A percentile compares a stretch with the other conserved stretches of the same genome.
phyloP scores from a whole-genome alignment of 2,113 vertebrate genomes.

The Bubalus kerabau region DNA sequence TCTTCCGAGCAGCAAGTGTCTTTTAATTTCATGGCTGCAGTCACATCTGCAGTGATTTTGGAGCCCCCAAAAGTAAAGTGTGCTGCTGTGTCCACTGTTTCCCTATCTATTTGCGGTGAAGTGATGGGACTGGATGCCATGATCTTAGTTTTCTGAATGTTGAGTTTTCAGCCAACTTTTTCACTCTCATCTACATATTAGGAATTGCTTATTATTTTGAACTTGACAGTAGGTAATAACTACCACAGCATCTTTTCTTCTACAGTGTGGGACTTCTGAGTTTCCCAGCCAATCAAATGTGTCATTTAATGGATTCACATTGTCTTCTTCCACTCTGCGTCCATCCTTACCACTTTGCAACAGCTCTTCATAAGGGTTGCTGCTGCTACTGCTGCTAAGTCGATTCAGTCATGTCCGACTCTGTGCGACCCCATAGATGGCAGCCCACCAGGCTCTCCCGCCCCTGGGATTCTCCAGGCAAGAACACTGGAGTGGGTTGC shows the following conservation, averaged over 20 bases:
- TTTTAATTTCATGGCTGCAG: background rate
- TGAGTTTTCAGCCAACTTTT: background rate
- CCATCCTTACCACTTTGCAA: background rate
- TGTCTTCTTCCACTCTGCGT: background rate
- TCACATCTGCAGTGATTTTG: background rate
- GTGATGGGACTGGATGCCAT: fast-evolving
- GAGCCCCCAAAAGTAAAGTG: background rate
- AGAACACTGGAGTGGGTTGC: no score
- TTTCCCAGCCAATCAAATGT: background rate
- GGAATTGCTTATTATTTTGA: background rate
- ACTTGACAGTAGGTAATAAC: background rate
- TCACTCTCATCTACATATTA: background rate
- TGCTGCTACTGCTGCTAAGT: no score
- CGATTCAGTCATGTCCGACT: no score
- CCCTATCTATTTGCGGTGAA: background rate
- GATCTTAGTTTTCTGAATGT: background rate
- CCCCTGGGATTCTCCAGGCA: no score
- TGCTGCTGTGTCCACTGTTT: background rate
- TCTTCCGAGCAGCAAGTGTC: background rate
- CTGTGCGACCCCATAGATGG: no score
- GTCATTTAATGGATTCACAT: no score
- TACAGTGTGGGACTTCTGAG: background rate
- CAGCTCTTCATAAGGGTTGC: background rate
- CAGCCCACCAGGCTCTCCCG: no score
- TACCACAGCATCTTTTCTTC: background rate